Base-by-base conservation (phyloP, 2,888 invertebrate genomes). In the Limulus polyphemus region DNA sequence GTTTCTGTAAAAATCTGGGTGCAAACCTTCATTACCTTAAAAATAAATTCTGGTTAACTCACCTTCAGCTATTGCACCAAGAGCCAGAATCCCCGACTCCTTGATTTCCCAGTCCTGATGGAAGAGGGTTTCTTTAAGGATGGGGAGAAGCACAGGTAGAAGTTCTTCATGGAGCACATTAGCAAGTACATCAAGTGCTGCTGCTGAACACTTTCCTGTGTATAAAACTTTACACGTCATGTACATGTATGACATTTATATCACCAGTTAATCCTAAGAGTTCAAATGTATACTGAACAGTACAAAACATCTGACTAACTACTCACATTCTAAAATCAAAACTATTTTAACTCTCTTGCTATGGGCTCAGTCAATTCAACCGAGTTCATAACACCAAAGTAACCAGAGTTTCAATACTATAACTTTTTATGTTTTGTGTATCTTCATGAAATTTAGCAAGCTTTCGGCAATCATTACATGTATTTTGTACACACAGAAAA, bases 61-160 rank as follows among this genome's bases (percentile, higher is more conserved):
- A 78, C 80, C 83, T 76, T 84, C 84, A n/a, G 84, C 83, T 63
- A 84, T 82, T 56, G 98, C 98, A 69, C 98, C 98, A 62, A 99
- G 79, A 2, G 97, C 95, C 59, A 94, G 79, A 69, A 94, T 93
- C 14, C 90, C 93, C 69, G 90, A 84, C 75, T 95, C 95, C 79
- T 97, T 95, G 63, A 98, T 88, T 71, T 92, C 90, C 99, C 99
- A 99, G 67, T 93, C 88, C 63, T 85, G 84, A 76, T 97, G 93
- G 75, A 94, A 95, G 2, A 99, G 81, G 0, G 95, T 95, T 75
- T 97, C 97, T 76, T 97, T 94, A 13, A 99, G 81, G 73, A 98
- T 94, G 10, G 98, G 98, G 72, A 99, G 83, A 49, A 99, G 82
- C 67, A 94, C 89, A 0, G 93, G 92, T 72, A 99, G 81, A 62